Evolutionary conservation across 2,113 vertebrate species (phyloP), one percentile per base, ranked within the genome.

Genomic region (Zingel zingel): DNA sequence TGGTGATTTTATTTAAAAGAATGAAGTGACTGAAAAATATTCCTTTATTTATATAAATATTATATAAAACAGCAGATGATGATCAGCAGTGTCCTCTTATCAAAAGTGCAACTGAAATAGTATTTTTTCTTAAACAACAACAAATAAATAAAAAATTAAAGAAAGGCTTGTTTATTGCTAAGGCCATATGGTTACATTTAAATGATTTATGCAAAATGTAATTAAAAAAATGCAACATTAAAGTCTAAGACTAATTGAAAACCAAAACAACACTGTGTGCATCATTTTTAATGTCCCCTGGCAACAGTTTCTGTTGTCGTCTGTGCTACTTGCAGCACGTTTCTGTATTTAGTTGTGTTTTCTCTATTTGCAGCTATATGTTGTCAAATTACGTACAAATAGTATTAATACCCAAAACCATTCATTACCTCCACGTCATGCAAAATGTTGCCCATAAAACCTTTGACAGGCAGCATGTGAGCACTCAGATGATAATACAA

Each of bases 391-490:
- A n/a, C 2, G n/a, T 51, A 30, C 66, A 57, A 57, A 62, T 8
- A 27, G 18, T 86, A 39, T 8, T 39, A 57, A 62, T 21, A 13
- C 5, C 21, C 3, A 3, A 54, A 15, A 54, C 43, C 33, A 53
- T 23, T 71, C 47, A 4, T 16, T 36, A 79, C 57, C 78, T 74
- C 47, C 54, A 83, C 84, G 77, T 89, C 85, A 86, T 86, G 79
- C 65, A 21, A 11, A 72, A 85, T 82, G 79, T 23, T 27, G 58
- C 21, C 71, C 50, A 74, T 88, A 87, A 91, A 89, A 74, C 2
- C 3, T 67, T 77, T 72, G 84, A 89, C 54, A 57, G 82, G 82
- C 80, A 84, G 70, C 79, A 71, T 70, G 80, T 74, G 75, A 79
- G 68, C 51, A 72, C 61, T 78, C 43, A 57, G 75, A 79, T 78